phyloP scores from a whole-genome alignment of 1,140 invertebrate species.

The Drosophila santomea region DNA sequence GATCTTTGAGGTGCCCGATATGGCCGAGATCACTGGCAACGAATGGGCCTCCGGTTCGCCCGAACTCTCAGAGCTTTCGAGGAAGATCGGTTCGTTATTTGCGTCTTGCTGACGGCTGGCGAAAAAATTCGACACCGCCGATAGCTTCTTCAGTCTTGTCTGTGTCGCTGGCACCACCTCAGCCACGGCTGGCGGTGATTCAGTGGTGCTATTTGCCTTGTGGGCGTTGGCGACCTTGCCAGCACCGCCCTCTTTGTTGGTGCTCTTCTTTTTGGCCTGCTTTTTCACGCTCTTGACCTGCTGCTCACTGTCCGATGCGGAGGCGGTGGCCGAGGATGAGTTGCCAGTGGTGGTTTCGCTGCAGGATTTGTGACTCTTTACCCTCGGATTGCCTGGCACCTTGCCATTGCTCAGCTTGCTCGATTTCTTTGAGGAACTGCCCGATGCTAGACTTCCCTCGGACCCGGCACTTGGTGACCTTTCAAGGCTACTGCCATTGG shows the following conservation, averaged over 20 bases:
- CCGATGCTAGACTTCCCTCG: conserved; percentile 51
- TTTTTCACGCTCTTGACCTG: conserved; percentile 56
- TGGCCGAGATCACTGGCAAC: conserved; percentile 27
- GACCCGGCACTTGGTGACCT: conserved; percentile 83
- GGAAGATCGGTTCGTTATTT: conserved; percentile 82
- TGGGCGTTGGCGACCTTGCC: conserved; percentile 29
- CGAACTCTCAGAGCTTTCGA: conserved; percentile 83
- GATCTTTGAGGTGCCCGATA: conserved; percentile 22
- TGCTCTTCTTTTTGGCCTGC: conserved; percentile 62
- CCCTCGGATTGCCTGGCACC: conserved; percentile 8
- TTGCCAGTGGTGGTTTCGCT: conserved; percentile 41
- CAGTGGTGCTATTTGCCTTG: conserved; percentile 44
- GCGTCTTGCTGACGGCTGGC: conserved; percentile 78
- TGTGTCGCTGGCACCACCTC: conserved; percentile 37
- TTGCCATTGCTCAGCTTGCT: conserved; percentile 55
- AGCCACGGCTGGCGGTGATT: conserved; percentile 50
- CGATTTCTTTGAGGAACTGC: conserved; percentile 32
- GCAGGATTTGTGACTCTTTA: conserved; percentile 69
- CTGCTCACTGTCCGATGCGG: conserved; percentile 70
- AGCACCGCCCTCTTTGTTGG: conserved; percentile 34
- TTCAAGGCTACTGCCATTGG: conserved; percentile 40
- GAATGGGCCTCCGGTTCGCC: conserved; percentile 59
- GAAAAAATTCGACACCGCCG: conserved; percentile 83
- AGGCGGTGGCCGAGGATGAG: conserved; percentile 23
- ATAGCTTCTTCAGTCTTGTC: conserved; percentile 88